A percentile compares a stretch with the other conserved stretches of the same genome.
Conservation (phyloP, 2,797 vertebrate species). For the Ctenochaetus hawaiiensis region DNA sequence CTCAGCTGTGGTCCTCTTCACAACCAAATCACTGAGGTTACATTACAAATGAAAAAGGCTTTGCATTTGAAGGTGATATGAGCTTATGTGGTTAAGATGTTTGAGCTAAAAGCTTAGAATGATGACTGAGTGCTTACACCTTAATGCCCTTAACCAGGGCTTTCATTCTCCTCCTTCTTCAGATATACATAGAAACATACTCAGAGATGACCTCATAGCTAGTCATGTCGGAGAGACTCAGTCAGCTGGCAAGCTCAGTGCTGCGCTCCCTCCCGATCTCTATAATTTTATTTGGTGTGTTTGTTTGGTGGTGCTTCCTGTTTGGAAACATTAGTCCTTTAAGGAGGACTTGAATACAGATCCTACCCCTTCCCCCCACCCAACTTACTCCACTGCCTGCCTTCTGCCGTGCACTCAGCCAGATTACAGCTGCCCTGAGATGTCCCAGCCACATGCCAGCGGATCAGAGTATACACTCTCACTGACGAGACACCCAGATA, state of each 20-base stretch:
- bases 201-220: conserved; percentile 70
- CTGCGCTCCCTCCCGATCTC: conserved; percentile 26
- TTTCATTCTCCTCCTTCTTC: conserved; percentile 23
- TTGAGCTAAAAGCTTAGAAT: conserved; percentile 32
- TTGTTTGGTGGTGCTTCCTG: conserved; percentile 67
- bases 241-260: conserved; percentile 62
- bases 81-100: conserved; percentile 43
- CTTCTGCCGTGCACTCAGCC: conserved; percentile 54
- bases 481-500: conserved; percentile 60
- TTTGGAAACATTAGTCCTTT: conserved; percentile 54
- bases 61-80: conserved; percentile 18
- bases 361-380: conserved; percentile 27
- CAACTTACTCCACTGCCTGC: conserved; percentile 39
- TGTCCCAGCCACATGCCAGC: conserved; percentile 58
- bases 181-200: conserved; percentile 18
- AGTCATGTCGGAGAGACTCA: conserved; percentile 58
- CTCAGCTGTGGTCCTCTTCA: conserved; percentile 4
- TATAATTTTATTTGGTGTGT: conserved; percentile 45
- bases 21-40: conserved; percentile 18
- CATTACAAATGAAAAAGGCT: neutral
- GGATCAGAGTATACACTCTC: conserved; percentile 66
- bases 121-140: conserved; percentile 28
- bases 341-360: conserved; percentile 49
- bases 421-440: conserved; percentile 78
- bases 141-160: conserved; percentile 23